phyloP scores from a whole-genome alignment of 2,797 vertebrate genomes.

The Calcarius lapponicus region DNA sequence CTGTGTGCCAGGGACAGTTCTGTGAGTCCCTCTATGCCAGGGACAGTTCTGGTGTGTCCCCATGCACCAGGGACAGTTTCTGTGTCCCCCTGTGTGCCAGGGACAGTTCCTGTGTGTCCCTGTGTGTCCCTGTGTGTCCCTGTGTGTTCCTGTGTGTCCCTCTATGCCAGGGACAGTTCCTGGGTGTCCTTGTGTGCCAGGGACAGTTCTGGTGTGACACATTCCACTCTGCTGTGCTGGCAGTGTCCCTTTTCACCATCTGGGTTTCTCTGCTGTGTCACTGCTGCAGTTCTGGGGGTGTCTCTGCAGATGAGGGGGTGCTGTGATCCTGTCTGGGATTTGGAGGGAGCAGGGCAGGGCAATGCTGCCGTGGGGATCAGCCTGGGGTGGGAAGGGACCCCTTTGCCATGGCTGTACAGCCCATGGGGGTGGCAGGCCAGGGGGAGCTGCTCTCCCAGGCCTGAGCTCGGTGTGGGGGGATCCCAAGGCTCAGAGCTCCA shows the following conservation, averaged over 20 bases:
- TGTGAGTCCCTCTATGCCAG: too few species aligned
- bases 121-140: too few species aligned
- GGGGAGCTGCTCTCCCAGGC: background rate
- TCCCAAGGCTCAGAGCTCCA: background rate
- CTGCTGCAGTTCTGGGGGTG: background rate
- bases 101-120: too few species aligned
- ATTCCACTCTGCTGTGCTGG: background rate
- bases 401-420: too few species aligned
- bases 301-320: background rate
- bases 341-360: background rate
- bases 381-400: background rate
- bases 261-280: background rate
- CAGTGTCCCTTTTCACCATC: rapidly evolving
- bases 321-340: background rate
- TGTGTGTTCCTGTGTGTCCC: too few species aligned
- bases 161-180: background rate
- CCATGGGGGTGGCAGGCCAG: rapidly evolving
- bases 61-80: too few species aligned
- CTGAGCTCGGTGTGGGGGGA: background rate
- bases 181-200: background rate
- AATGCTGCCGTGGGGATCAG: background rate
- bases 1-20: too few species aligned
- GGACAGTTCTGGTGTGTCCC: too few species aligned
- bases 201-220: rapidly evolving
- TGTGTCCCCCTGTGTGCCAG: background rate